A percentile compares a stretch with the other conserved stretches of the same genome.
Evolutionary conservation across 1,140 invertebrate genomes (phyloP).

Genomic region (Trichomalopsis sarcophagae): DNA sequence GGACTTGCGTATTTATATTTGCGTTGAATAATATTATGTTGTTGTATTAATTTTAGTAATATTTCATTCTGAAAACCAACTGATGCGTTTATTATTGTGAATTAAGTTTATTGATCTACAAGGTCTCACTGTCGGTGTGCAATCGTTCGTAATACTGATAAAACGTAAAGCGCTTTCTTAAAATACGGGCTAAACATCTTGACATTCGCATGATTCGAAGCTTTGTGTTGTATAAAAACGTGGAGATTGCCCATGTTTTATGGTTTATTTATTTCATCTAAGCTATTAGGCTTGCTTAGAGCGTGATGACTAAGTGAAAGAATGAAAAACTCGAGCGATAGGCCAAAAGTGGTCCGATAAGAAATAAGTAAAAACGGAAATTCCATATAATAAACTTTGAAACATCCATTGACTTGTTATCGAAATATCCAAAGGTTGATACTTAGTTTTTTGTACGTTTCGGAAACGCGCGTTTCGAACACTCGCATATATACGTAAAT

Average conservation of each 20-base stretch:
- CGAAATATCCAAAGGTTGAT: slow-evolving; percentile 62
- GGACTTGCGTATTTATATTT: slow-evolving; percentile 37
- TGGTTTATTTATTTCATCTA: slow-evolving; percentile 49
- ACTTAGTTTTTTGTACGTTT: slow-evolving; percentile 68
- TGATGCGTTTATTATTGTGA: slow-evolving; percentile 9
- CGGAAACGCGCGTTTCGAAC: slow-evolving; percentile 63
- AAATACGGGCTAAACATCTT: slow-evolving; percentile 27
- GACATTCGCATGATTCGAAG: slow-evolving; percentile 16
- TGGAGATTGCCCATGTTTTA: slow-evolving; percentile 64
- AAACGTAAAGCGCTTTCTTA: background rate
- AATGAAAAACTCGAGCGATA: slow-evolving; percentile 15
- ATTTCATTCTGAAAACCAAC: slow-evolving; percentile 15
- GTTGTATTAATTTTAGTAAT: slow-evolving; percentile 35
- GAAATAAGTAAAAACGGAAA: slow-evolving; percentile 31
- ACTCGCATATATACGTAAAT: slow-evolving; percentile 71
- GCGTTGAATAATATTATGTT: slow-evolving; percentile 43
- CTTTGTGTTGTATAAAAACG: slow-evolving; percentile 60
- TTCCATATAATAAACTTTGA: slow-evolving; percentile 41
- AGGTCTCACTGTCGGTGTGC: slow-evolving; percentile 13
- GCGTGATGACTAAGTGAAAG: slow-evolving; percentile 1
- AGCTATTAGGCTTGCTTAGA: slow-evolving; percentile 54
- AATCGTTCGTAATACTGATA: slow-evolving; percentile 24
- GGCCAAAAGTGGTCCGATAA: slow-evolving; percentile 2
- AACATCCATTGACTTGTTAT: slow-evolving; percentile 52
- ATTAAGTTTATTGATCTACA: slow-evolving; percentile 3